These are phyloP conservation scores for Hypolimnas misippus DNA, from an alignment of 2,888 invertebrate species.

Conservation along the genomic window DNA sequence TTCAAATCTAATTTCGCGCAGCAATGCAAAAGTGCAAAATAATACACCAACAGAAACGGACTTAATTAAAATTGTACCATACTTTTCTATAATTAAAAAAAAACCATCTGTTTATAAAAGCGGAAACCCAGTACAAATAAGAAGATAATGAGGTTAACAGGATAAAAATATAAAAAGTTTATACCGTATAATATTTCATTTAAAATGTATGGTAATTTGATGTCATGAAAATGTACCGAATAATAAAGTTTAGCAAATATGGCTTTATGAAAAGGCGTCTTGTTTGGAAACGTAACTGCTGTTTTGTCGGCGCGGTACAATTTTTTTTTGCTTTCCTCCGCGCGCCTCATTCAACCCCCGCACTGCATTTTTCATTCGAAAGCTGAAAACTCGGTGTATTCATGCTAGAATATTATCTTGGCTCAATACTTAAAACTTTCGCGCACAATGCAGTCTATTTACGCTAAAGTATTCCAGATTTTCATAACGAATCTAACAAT, in stretches of 20 bases:
- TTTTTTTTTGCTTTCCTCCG: constrained; percentile 59
- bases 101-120: background rate
- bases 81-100: background rate
- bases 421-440: constrained; percentile 45
- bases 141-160: background rate
- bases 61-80: background rate
- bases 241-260: constrained; percentile 46
- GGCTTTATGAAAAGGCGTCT: constrained; percentile 57
- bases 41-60: background rate
- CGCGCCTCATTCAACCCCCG: constrained; percentile 64
- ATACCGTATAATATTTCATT: constrained; percentile 4
- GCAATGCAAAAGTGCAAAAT: background rate
- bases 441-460: constrained; percentile 42
- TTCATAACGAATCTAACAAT: constrained; percentile 20
- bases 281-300: constrained; percentile 66
- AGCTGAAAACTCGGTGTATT: constrained; percentile 54
- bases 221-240: constrained; percentile 46
- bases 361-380: constrained; percentile 77
- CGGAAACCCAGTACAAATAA: background rate
- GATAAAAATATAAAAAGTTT: constrained; percentile 3
- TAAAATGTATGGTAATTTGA: constrained; percentile 8
- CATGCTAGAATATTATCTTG: constrained; percentile 50
- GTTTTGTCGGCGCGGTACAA: constrained; percentile 54
- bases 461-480: constrained; percentile 24
- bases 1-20: background rate